Evolutionary conservation across 92 coral and sea anemone species (phyloP), one percentile per base, ranked within the genome.

Genomic region (Bergia puertoricense): DNA sequence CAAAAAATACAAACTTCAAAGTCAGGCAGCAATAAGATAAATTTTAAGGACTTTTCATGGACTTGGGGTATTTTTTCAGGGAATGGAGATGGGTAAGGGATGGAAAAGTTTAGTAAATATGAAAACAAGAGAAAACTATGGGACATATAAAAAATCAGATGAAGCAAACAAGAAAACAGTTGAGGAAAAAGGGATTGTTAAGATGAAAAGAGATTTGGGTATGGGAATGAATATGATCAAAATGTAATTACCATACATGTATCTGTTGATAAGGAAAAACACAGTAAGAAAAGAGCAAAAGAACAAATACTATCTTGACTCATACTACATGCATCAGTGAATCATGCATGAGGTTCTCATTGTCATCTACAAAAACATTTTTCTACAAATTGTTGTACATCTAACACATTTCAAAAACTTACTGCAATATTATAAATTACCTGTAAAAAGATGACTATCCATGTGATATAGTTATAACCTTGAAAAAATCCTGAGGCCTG

Each of bases 361-460:
- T 62, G 69, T 0, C 7, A 54, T 10, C 16, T 11, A 54, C 59
- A 54, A 54, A 54, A 54, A 54, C 59, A 54, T 54, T 54, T 62
- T 48, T 48, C 4, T 16, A 62, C 69, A 62, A 62, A 10, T 8
- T 15, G 8, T 20, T 16, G 69, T 62, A 18, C 30, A 62, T 0
- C 69, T 18, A 62, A 62, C n/a, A 62, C 23, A 62, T 6, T 62
- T 62, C 68, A 20, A 5, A 77, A 6, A 77, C 11, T 7, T 13
- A 16, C 36, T 13, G 7, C 5, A 10, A 30, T 6, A 77, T 18
- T 18, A 8, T 44, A 7, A 6, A 20, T 79, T 92, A 97, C 99
- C 97, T 97, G 99, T 77, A 97, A 91, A 88, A 91, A 90, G 44
- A 97, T 89, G 56, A 97, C 99, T 38, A 92, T 86, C 99, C 98